These are phyloP conservation scores for Perithous albicinctus DNA, from an alignment of 2,888 invertebrate species.

Conservation along the genomic window DNA sequence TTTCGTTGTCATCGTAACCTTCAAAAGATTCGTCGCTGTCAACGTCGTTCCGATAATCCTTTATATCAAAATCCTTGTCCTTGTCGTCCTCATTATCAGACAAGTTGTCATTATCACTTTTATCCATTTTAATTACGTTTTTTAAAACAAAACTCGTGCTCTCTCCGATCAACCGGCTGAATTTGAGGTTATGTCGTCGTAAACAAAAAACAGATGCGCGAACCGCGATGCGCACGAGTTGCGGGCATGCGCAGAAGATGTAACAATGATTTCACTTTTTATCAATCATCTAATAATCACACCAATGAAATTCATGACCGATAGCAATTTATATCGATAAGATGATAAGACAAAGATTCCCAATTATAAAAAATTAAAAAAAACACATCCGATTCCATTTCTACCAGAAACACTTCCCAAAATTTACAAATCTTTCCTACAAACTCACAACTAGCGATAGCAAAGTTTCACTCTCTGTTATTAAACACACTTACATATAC, in stretches of 20 bases:
- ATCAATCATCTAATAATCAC: not conserved
- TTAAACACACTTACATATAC: not conserved
- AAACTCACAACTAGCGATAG: not conserved
- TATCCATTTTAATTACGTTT: constrained; percentile 48
- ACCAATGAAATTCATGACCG: not conserved
- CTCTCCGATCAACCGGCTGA: constrained; percentile 2
- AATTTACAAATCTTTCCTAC: not conserved
- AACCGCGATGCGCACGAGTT: not conserved
- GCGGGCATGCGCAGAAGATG: not conserved
- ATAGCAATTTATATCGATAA: not conserved
- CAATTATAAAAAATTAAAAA: too few species aligned
- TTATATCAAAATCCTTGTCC: constrained; percentile 76
- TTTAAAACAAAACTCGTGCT: not conserved
- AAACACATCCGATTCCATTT: not conserved
- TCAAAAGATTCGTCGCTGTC: constrained; percentile 79
- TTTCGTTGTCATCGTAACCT: constrained; percentile 63
- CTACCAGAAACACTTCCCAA: not conserved
- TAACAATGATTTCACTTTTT: not conserved
- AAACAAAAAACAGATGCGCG: constrained; percentile 6
- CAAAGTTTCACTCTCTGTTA: not conserved
- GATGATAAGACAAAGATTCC: not conserved
- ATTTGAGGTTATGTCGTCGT: constrained; percentile 17
- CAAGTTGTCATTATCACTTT: constrained; percentile 71
- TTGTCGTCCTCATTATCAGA: constrained; percentile 68
- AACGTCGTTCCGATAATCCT: constrained; percentile 75